phyloP scores from a whole-genome alignment of 2,113 vertebrate species.

The Hoplias malabaricus region DNA sequence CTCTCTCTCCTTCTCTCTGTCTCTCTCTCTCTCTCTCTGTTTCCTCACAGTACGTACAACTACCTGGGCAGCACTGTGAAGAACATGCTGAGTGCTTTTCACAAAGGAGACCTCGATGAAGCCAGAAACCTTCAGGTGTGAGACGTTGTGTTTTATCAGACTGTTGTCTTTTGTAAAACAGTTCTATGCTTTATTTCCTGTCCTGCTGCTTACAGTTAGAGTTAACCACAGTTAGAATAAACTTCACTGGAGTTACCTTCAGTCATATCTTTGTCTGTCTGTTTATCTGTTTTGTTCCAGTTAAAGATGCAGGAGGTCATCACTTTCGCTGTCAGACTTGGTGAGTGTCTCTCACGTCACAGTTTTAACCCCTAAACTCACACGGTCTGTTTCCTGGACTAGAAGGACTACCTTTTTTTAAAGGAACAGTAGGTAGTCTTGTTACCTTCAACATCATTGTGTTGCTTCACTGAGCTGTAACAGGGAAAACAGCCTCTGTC shows the following conservation, averaged over 20 bases:
- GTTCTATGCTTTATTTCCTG: no score
- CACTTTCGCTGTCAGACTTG: conserved; percentile 55
- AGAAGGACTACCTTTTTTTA: no score
- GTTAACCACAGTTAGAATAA: no score
- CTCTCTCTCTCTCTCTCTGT: neutral
- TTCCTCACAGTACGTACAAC: conserved; percentile 86
- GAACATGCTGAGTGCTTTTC: conserved; percentile 79
- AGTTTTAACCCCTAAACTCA: no score
- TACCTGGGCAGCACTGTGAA: conserved; percentile 79
- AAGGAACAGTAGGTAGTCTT: no score
- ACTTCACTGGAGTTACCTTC: neutral
- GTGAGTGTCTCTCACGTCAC: conserved; percentile 56
- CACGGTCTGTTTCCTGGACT: no score
- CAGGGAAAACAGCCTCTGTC: no score
- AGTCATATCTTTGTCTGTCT: neutral
- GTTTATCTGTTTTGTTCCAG: conserved; percentile 49
- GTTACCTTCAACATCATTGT: no score
- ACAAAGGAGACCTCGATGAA: conserved; percentile 68
- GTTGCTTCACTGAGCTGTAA: no score
- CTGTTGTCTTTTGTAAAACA: neutral
- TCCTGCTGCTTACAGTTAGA: no score
- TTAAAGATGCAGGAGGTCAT: conserved; percentile 72
- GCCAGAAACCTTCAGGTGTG: conserved; percentile 85
- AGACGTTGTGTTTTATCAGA: no score
- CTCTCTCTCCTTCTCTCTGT: neutral